These are phyloP conservation scores for Frankliniella fusca DNA, from an alignment of 2,888 invertebrate genomes.

Conservation along the genomic window DNA sequence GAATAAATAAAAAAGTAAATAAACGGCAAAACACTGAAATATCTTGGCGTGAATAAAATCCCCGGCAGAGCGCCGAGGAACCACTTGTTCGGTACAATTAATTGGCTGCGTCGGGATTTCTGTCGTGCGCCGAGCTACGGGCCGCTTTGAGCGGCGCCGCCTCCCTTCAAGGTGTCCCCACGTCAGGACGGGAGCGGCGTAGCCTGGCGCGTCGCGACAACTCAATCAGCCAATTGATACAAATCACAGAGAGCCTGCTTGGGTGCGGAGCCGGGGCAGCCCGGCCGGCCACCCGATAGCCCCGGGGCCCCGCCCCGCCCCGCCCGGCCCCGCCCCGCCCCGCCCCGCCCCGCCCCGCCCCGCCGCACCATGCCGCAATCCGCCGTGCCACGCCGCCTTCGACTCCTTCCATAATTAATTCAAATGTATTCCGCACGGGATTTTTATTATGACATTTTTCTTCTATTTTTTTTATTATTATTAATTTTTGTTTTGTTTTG, in stretches of 20 bases:
- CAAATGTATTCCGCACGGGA: not conserved
- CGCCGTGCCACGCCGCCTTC: not conserved
- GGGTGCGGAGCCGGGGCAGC: not conserved
- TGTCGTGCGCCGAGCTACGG: too few relatives aligned
- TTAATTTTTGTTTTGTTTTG: not conserved
- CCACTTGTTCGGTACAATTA: too few relatives aligned
- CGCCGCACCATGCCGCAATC: not conserved
- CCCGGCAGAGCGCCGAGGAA: too few relatives aligned
- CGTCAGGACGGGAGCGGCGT: too few relatives aligned
- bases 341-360: not conserved
- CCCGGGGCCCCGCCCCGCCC: not conserved
- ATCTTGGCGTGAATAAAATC: too few relatives aligned
- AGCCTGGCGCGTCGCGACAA: not conserved
- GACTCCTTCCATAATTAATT: not conserved
- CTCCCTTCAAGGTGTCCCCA: too few relatives aligned
- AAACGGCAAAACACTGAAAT: too few relatives aligned
- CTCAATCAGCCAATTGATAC: conserved; percentile 25
- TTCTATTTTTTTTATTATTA: not conserved
- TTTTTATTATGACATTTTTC: not conserved
- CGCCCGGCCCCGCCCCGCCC: not conserved
- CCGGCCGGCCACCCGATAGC: not conserved
- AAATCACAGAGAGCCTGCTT: conserved; percentile 3
- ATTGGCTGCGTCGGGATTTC: too few relatives aligned
- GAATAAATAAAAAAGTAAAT: too few relatives aligned
- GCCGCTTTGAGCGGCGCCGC: too few relatives aligned